phyloP scores from a whole-genome alignment of 2,888 invertebrate genomes.

The Megaustenia siamemsis region DNA sequence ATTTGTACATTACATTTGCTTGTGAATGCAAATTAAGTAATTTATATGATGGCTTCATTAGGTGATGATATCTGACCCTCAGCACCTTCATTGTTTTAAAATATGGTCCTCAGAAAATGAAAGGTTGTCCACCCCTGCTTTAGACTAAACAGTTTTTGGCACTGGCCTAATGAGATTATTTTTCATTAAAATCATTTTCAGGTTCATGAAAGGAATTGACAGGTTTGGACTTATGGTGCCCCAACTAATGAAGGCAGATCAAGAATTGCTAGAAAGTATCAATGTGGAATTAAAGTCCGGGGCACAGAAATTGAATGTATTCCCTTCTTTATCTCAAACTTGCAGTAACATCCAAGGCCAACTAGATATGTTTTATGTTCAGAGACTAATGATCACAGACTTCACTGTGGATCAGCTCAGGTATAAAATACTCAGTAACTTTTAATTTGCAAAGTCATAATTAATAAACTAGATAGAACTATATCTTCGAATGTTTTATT shows the following conservation, averaged over 20 bases:
- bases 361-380: constrained; percentile 71
- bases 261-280: constrained; percentile 65
- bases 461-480: too few relatives aligned
- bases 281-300: constrained; percentile 61
- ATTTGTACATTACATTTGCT: too few relatives aligned
- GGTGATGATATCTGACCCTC: too few relatives aligned
- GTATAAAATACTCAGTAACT: constrained; percentile 35
- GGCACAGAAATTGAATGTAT: constrained; percentile 63
- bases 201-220: constrained; percentile 56
- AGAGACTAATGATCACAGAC: constrained; percentile 70
- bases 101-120: too few relatives aligned
- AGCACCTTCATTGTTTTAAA: too few relatives aligned
- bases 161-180: too few relatives aligned
- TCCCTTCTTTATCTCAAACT: constrained; percentile 59
- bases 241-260: constrained; percentile 71
- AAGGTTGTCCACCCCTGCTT: too few relatives aligned
- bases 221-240: constrained; percentile 63
- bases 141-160: too few relatives aligned
- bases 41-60: too few relatives aligned
- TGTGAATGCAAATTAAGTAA: too few relatives aligned
- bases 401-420: constrained; percentile 64
- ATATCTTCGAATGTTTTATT: too few relatives aligned
- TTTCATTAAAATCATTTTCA: constrained; percentile 3
- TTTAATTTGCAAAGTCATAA: too few relatives aligned
- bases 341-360: constrained; percentile 59